Conservation (phyloP, 2,797 vertebrate species). For the Octomys mimax region DNA sequence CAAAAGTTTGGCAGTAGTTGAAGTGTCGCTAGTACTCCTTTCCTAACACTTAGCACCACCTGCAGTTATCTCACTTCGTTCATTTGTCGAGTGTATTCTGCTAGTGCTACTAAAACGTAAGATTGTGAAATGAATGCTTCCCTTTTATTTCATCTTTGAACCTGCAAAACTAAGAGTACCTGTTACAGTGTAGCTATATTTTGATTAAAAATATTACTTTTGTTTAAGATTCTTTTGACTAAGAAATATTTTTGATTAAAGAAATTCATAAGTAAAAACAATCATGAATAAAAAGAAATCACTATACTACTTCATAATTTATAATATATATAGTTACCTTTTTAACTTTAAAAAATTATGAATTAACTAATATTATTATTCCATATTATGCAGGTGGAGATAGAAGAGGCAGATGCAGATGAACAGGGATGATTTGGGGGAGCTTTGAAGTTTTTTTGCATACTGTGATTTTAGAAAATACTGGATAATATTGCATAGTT, state of each 20-base stretch:
- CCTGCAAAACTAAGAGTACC: neutral
- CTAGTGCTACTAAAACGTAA: neutral
- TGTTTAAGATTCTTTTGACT: too few species aligned
- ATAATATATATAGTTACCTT: neutral
- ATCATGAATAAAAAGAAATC: neutral
- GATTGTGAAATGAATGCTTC: neutral
- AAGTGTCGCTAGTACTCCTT: neutral
- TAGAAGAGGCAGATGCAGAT: neutral
- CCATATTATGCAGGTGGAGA: neutral
- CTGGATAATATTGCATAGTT: neutral
- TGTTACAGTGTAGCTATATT: neutral
- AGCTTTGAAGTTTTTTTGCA: neutral
- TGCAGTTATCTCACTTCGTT: neutral
- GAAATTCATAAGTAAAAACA: neutral
- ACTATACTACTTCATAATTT: neutral
- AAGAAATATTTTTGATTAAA: slow-evolving; percentile 1
- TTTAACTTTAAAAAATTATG: neutral
- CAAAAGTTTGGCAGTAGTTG: neutral
- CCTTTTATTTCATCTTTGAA: neutral
- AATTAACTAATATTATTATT: neutral
- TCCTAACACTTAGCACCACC: too few species aligned
- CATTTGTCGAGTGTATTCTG: neutral
- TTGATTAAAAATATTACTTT: too few species aligned
- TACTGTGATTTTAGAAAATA: neutral
- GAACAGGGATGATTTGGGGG: neutral